These are phyloP conservation scores for Ellobius talpinus DNA, from an alignment of 2,113 vertebrate species.

Conservation along the genomic window DNA sequence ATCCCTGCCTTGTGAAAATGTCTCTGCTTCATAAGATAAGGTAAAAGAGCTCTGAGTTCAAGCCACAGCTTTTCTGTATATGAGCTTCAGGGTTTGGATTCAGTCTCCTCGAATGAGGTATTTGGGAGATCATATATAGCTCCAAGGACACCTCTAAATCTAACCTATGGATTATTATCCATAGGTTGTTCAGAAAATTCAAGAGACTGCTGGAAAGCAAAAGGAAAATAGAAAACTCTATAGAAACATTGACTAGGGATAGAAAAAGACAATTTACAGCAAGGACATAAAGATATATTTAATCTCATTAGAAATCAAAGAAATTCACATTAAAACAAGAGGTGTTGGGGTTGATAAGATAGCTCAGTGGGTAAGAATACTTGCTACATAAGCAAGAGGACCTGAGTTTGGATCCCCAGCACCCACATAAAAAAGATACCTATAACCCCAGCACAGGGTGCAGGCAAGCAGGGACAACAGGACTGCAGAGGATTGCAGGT, in stretches of 20 bases:
- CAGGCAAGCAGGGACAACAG: background rate
- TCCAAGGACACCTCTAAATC: background rate
- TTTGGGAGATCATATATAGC: background rate
- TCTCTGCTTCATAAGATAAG: background rate
- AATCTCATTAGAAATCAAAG: background rate
- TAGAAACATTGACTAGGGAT: background rate
- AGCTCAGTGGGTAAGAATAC: background rate
- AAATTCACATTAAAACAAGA: background rate
- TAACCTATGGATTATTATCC: background rate
- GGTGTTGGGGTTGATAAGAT: background rate
- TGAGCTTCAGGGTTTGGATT: background rate
- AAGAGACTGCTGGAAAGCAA: background rate
- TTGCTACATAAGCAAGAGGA: no score
- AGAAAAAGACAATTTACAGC: background rate
- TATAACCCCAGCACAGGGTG: background rate
- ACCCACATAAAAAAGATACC: background rate
- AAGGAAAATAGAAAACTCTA: background rate
- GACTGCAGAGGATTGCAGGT: background rate
- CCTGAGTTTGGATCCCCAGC: background rate
- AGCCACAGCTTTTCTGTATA: background rate
- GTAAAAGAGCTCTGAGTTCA: background rate
- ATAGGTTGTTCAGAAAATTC: background rate
- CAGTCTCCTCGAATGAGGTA: slow-evolving; percentile 2
- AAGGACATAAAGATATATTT: background rate
- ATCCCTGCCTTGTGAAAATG: background rate